phyloP scores from a whole-genome alignment of 2,888 invertebrate species.

The Noctua janthina region DNA sequence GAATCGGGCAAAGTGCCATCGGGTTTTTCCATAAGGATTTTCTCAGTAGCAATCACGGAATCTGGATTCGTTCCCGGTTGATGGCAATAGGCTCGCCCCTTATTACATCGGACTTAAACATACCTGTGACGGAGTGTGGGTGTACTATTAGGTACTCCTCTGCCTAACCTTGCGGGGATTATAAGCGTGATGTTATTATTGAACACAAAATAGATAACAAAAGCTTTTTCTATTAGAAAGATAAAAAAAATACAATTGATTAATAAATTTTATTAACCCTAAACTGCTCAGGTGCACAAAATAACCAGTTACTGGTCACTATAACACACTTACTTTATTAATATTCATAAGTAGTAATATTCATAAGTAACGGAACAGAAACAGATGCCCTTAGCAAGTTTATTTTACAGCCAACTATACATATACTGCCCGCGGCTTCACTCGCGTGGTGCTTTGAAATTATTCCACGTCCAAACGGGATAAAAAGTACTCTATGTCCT shows the following conservation, averaged over 20 bases:
- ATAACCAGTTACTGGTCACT: constrained; percentile 16
- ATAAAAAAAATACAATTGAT: constrained; percentile 3
- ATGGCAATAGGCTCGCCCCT: too few relatives aligned
- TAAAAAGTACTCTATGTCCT: neutral
- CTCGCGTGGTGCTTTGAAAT: neutral
- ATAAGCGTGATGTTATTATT: too few relatives aligned
- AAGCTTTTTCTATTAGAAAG: neutral
- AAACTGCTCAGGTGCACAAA: constrained; percentile 25
- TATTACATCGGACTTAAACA: too few relatives aligned
- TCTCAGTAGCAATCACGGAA: too few relatives aligned
- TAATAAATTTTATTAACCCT: constrained; percentile 27
- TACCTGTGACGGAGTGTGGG: too few relatives aligned
- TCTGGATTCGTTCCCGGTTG: too few relatives aligned
- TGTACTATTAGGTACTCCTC: too few relatives aligned
- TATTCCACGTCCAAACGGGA: neutral
- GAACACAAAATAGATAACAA: neutral
- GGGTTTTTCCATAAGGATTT: too few relatives aligned
- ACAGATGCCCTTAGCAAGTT: constrained; percentile 36
- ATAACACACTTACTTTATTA: constrained; percentile 43
- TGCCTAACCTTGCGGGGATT: too few relatives aligned
- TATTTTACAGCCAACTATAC: constrained; percentile 27
- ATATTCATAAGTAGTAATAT: constrained; percentile 67
- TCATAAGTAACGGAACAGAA: constrained; percentile 56
- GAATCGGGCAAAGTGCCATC: too few relatives aligned
- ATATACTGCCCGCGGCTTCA: neutral